A percentile compares a stretch with the other conserved stretches of the same genome.
Evolutionary conservation across 2,888 invertebrate genomes (phyloP).

Genomic region (Caenorhabditis sp.): DNA sequence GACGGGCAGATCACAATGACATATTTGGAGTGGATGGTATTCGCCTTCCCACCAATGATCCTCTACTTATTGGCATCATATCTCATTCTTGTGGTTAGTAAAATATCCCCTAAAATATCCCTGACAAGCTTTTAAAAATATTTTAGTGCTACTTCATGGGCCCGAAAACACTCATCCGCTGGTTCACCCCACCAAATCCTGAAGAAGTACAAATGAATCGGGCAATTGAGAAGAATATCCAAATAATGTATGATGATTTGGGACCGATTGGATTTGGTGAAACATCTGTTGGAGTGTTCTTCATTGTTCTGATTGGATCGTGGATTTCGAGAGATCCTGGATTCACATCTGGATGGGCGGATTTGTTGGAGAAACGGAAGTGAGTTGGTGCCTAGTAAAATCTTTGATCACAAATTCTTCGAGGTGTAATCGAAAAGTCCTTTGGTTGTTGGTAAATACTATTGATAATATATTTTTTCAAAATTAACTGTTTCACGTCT

Average conservation of each 20-base stretch:
- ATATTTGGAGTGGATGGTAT: constrained; percentile 51
- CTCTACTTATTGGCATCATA: constrained; percentile 46
- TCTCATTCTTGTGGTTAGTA: constrained; percentile 26
- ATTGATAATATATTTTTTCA: no score
- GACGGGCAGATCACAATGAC: constrained; percentile 40
- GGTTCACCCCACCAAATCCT: constrained; percentile 8
- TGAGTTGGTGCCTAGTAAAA: not conserved
- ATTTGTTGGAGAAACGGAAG: constrained; percentile 17
- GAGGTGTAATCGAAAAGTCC: no score
- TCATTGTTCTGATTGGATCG: constrained; percentile 31
- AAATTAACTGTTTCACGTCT: no score
- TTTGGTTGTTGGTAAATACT: no score
- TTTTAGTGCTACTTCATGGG: constrained; percentile 33
- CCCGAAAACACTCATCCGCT: constrained; percentile 15
- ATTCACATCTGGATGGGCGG: constrained; percentile 41
- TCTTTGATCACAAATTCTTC: no score
- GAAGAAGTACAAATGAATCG: constrained; percentile 16
- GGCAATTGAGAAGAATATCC: constrained; percentile 36
- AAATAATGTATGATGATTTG: constrained; percentile 28
- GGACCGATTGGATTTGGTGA: constrained; percentile 41
- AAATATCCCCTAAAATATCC: constrained; percentile 4
- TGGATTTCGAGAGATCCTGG: constrained; percentile 49
- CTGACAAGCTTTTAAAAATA: not conserved
- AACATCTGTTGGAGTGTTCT: constrained; percentile 34
- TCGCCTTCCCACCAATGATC: constrained; percentile 49